Evolutionary conservation across 1,140 invertebrate species (phyloP), one percentile per base, ranked within the genome.

Genomic region (Drosophila setifemur): DNA sequence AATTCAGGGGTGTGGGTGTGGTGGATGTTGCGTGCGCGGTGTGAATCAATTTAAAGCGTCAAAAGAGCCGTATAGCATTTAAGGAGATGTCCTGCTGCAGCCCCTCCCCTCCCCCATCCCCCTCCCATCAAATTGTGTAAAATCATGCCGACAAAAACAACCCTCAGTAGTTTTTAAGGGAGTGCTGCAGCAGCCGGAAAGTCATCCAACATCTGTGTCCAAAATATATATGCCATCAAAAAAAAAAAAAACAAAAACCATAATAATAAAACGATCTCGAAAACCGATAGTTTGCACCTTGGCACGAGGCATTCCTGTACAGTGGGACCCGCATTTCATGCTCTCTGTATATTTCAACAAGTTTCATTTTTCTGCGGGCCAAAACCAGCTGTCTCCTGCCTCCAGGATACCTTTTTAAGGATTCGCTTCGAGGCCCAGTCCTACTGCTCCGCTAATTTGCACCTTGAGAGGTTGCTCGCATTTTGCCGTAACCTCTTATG

Each of bases 41-140:
- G 82, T 87, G 76, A 86, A 86, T 86, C 76, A 86, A 86, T 86
- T 86, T 86, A 87, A 86, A 86, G 75, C 81, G 71, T 85, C 81
- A 79, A 75, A 81, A 75, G 71, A 71, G 73, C 54, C 69, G 14
- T 73, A 73, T 52, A 74, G 45, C 67, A 75, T 82, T 81, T 72
- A 66, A 33, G 50, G 37, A 53, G 73, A 82, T 82, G 73, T 82
- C 78, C 77, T 64, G 48, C 31, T 21, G 66, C 71, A 72, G 61
- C 57, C 76, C 63, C 60, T 37, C 53, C 68, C 53, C 28, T 43
- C 28, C 43, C 44, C n/a, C n/a, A n/a, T 61, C 74, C 57, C 44
- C 55, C 25, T 42, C 11, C 35, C 47, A 29, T 18, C 23, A 3
- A 75, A 75, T 75, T 75, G 64, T 77, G 71, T 77, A 64, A 74